phyloP scores from a whole-genome alignment of 2,797 vertebrate genomes.

The Microctenopoma steveboyesi region DNA sequence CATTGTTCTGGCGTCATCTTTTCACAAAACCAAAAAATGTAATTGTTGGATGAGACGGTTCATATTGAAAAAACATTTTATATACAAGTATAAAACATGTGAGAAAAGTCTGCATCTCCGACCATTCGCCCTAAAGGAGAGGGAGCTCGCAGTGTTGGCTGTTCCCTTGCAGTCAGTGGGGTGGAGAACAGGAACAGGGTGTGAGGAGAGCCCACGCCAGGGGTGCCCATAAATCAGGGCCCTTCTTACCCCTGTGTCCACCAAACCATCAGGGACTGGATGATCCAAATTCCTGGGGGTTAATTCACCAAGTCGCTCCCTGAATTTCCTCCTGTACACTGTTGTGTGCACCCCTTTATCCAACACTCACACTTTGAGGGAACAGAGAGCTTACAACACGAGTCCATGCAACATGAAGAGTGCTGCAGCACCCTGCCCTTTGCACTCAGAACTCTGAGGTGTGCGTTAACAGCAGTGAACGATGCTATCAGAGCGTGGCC shows the following conservation, averaged over 20 bases:
- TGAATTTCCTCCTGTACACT: slow-evolving; percentile 71
- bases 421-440: slow-evolving; percentile 66
- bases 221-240: slow-evolving; percentile 92
- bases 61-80: not conserved
- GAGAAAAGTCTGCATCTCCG: slow-evolving; percentile 21
- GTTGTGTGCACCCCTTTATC: slow-evolving; percentile 47
- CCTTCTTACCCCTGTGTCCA: slow-evolving; percentile 77
- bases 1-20: slow-evolving; percentile 36
- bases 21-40: slow-evolving; percentile 27
- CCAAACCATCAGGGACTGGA: slow-evolving; percentile 78
- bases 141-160: slow-evolving; percentile 30
- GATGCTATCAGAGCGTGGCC: slow-evolving; percentile 60
- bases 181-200: slow-evolving; percentile 86
- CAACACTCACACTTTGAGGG: slow-evolving; percentile 35
- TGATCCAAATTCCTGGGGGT: slow-evolving; percentile 85
- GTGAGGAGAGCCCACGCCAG: slow-evolving; percentile 87
- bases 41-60: not conserved
- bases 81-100: slow-evolving; percentile 1
- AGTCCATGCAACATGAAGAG: slow-evolving; percentile 28
- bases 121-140: slow-evolving; percentile 28
- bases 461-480: slow-evolving; percentile 56
- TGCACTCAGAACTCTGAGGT: slow-evolving; percentile 69
- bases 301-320: slow-evolving; percentile 82
- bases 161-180: slow-evolving; percentile 62
- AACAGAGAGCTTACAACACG: slow-evolving; percentile 38